Evolutionary conservation across 2,113 vertebrate genomes (phyloP).

Genomic region (Nestor notabilis): DNA sequence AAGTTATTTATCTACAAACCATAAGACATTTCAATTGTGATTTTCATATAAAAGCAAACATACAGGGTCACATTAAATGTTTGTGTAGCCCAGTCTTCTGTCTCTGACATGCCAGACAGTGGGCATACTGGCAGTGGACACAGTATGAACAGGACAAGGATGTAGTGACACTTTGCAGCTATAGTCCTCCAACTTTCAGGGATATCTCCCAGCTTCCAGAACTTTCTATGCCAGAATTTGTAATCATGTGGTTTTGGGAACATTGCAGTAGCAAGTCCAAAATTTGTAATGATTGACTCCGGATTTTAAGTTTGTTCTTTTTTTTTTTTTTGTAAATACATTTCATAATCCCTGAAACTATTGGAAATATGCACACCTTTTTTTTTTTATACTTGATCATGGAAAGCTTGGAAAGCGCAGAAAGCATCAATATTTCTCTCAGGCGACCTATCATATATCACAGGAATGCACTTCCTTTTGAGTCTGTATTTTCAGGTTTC

Average conservation of each 20-base stretch:
- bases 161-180: neutral
- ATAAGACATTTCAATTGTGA: neutral
- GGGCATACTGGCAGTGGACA: accelerated
- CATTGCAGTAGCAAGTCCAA: neutral
- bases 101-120: neutral
- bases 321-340: neutral
- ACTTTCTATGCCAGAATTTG: neutral
- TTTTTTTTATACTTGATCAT: neutral
- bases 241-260: slow-evolving; percentile 7
- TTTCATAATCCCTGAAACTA: neutral
- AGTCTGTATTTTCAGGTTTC: slow-evolving; percentile 26
- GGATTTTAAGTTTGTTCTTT: neutral
- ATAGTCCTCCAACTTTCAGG: neutral
- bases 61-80: neutral
- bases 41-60: neutral
- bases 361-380: neutral
- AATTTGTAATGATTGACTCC: neutral
- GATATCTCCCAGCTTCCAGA: neutral
- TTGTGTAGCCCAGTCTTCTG: neutral
- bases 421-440: slow-evolving; percentile 15
- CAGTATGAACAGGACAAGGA: neutral
- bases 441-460: slow-evolving; percentile 18
- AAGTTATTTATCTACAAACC: neutral
- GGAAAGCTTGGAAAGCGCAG: neutral
- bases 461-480: slow-evolving; percentile 1